phyloP scores from a whole-genome alignment of 1,140 invertebrate species.

The Polyergus mexicanus region DNA sequence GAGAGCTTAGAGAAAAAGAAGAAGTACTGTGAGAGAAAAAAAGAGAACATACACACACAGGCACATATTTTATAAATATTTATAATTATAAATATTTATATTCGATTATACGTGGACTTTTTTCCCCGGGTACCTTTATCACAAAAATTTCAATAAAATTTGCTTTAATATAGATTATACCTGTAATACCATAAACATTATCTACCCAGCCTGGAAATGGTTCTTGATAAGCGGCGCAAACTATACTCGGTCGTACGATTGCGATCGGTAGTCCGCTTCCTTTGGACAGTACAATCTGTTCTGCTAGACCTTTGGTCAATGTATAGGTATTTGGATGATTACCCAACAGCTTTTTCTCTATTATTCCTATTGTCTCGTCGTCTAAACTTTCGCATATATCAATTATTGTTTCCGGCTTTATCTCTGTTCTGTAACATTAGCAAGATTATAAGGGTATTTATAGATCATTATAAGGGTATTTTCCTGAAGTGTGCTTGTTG shows the following conservation, averaged over 20 bases:
- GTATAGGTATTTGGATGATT: conserved; percentile 96
- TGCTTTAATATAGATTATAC: conserved; percentile 48
- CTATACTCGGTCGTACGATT: conserved; percentile 97
- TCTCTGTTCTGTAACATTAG: conserved; percentile 87
- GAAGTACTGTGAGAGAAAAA: too few species aligned
- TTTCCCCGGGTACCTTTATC: too few species aligned
- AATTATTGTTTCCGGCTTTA: conserved; percentile 91
- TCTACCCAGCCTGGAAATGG: conserved; percentile 97
- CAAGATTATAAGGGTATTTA: too few species aligned
- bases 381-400: conserved; percentile 91
- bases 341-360: conserved; percentile 90
- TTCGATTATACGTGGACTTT: too few species aligned
- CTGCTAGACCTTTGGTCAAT: conserved; percentile 94
- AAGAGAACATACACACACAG: too few species aligned
- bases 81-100: too few species aligned
- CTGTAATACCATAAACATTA: conserved; percentile 95
- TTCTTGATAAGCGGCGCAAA: conserved; percentile 92
- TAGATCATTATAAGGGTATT: neutral
- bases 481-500: neutral
- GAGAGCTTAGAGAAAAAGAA: too few species aligned
- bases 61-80: too few species aligned
- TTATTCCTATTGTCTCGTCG: conserved; percentile 88
- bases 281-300: conserved; percentile 90
- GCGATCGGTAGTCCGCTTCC: conserved; percentile 91
- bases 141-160: too few species aligned